phyloP scores from a whole-genome alignment of 1,140 invertebrate species.

The Medauroidea extradentata region DNA sequence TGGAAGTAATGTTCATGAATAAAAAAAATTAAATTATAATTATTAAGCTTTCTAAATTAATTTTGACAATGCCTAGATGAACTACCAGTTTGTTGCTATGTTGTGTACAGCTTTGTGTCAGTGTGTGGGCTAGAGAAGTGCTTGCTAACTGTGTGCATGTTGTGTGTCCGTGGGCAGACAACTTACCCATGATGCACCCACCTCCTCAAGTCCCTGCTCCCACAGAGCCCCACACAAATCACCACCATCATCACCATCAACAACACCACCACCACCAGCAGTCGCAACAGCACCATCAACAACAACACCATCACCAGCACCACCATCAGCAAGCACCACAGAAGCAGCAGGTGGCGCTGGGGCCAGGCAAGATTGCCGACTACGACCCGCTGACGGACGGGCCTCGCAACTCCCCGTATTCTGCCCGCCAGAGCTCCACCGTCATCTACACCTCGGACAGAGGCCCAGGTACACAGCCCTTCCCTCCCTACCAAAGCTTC shows the following conservation, averaged over 20 bases:
- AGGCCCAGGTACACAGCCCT: conserved; percentile 48
- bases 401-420: conserved; percentile 66
- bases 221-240: conserved; percentile 4
- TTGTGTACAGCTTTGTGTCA: too few species aligned
- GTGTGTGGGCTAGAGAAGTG: too few species aligned
- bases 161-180: conserved; percentile 1
- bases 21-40: too few species aligned
- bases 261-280: conserved; percentile 4
- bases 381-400: conserved; percentile 70
- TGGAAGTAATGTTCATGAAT: too few species aligned
- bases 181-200: conserved; percentile 25
- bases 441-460: conserved; percentile 80
- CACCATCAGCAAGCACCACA: conserved; percentile 30
- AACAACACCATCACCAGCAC: conserved; percentile 29
- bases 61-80: too few species aligned
- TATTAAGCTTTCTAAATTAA: too few species aligned
- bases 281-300: background rate
- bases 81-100: too few species aligned
- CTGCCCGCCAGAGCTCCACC: conserved; percentile 66
- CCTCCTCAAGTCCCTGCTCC: background rate
- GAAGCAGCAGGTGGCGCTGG: conserved; percentile 33
- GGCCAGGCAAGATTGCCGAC: conserved; percentile 66
- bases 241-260: too few species aligned
- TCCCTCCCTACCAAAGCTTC: too few species aligned
- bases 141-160: too few species aligned